phyloP scores from a whole-genome alignment of 2,888 invertebrate genomes.

The Chouioia cunea region DNA sequence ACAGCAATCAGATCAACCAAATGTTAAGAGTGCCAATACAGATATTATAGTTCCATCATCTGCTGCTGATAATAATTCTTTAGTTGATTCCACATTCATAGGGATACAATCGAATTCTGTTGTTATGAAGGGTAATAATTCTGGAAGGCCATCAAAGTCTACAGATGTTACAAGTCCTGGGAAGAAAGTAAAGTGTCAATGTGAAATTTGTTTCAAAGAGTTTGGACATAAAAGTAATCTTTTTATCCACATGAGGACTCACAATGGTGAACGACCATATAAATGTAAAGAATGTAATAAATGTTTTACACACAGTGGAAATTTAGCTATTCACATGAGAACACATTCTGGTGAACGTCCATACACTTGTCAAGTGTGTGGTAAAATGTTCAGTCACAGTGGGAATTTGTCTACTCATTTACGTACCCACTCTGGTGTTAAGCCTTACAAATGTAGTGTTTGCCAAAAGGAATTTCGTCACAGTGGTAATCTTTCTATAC shows the following conservation, averaged over 20 bases:
- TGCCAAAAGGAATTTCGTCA: constrained; percentile 66
- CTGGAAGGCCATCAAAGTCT: constrained; percentile 61
- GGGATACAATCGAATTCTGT: constrained; percentile 50
- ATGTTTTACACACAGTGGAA: constrained; percentile 67
- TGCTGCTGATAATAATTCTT: constrained; percentile 22
- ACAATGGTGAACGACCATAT: constrained; percentile 66
- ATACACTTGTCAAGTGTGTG: constrained; percentile 66
- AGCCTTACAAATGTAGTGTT: constrained; percentile 65
- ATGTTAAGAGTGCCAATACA: constrained; percentile 39
- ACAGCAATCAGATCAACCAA: constrained; percentile 48
- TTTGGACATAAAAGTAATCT: constrained; percentile 67
- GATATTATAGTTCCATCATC: constrained; percentile 32
- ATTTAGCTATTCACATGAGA: constrained; percentile 66
- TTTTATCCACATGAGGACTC: constrained; percentile 67
- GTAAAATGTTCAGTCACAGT: constrained; percentile 67
- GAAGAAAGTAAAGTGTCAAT: constrained; percentile 64
- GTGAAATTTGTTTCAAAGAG: constrained; percentile 67
- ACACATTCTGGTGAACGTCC: constrained; percentile 67
- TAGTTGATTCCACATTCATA: constrained; percentile 32
- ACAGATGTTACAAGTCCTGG: constrained; percentile 45
- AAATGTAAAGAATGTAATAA: constrained; percentile 66
- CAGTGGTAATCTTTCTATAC: constrained; percentile 67
- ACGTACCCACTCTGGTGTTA: constrained; percentile 65
- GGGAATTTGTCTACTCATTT: constrained; percentile 66
- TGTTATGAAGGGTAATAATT: constrained; percentile 57